Percentiles rank a stretch among this genome's conserved stretches.
Evolutionary conservation across 92 coral and sea anemone genomes (phyloP).

Genomic region (Heliopora coerulea): DNA sequence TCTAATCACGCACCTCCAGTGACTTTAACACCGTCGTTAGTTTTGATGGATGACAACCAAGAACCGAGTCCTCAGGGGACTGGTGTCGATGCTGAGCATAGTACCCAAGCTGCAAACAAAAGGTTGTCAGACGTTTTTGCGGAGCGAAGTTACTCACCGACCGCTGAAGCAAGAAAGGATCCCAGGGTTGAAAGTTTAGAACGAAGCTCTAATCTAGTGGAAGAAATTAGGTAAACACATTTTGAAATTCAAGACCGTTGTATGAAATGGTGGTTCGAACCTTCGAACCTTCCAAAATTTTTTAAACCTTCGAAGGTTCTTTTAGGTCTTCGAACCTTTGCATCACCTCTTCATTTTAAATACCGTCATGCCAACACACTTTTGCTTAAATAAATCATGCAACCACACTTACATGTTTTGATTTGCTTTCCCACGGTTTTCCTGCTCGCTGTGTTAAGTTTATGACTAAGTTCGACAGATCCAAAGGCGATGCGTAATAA

Average conservation of each 20-base stretch:
- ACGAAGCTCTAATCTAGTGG: neutral
- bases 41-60: conserved; percentile 28
- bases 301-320: neutral
- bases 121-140: conserved; percentile 18
- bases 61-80: neutral
- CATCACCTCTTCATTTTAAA: too few relatives aligned
- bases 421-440: neutral
- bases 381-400: neutral
- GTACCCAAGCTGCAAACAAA: conserved; percentile 7
- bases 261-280: too few relatives aligned
- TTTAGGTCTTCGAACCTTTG: too few relatives aligned
- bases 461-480: too few relatives aligned
- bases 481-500: too few relatives aligned
- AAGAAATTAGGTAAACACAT: conserved; percentile 5
- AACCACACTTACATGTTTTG: neutral
- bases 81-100: conserved; percentile 11
- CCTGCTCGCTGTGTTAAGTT: too few relatives aligned
- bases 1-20: conserved; percentile 57
- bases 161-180: conserved; percentile 10
- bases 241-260: too few relatives aligned
- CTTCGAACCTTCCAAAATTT: too few relatives aligned
- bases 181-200: conserved; percentile 7
- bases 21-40: neutral
- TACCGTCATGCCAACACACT: neutral
- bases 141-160: conserved; percentile 1